Conservation (phyloP, 2,113 vertebrate species). For the Hoplias malabaricus region DNA sequence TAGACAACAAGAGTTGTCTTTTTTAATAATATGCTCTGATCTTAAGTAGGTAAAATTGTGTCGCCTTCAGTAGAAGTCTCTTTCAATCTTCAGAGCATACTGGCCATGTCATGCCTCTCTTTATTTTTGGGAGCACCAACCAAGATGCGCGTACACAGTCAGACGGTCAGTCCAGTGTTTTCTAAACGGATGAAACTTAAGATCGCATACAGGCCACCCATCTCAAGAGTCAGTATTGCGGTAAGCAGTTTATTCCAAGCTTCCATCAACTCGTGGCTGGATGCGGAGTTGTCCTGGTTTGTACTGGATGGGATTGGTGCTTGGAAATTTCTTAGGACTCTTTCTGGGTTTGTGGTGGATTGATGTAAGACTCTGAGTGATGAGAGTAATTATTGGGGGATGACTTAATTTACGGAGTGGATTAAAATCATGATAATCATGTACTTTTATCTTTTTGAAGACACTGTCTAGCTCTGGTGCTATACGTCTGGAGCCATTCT, state of each 20-base stretch:
- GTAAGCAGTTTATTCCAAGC: slow-evolving; percentile 58
- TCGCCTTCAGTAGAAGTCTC: slow-evolving; percentile 60
- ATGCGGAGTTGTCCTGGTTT: slow-evolving; percentile 38
- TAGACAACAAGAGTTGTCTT: slow-evolving; percentile 25
- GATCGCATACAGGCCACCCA: slow-evolving; percentile 10
- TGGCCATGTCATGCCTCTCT: slow-evolving; percentile 8
- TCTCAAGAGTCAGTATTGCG: slow-evolving; percentile 64
- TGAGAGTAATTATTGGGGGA: slow-evolving; percentile 7
- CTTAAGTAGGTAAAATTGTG: slow-evolving; percentile 27
- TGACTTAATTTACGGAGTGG: slow-evolving; percentile 2
- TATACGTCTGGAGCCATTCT: slow-evolving; percentile 43
- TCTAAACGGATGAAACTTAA: slow-evolving; percentile 24
- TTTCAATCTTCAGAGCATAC: slow-evolving; percentile 49
- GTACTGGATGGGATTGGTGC: neutral
- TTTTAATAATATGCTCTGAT: neutral
- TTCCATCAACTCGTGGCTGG: slow-evolving; percentile 38
- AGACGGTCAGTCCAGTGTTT: slow-evolving; percentile 72
- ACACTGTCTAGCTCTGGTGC: slow-evolving; percentile 2
- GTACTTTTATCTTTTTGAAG: too few relatives aligned
- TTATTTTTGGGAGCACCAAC: neutral
- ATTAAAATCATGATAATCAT: slow-evolving; percentile 18
- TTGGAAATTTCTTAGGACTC: neutral
- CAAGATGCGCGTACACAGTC: slow-evolving; percentile 52
- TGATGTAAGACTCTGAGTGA: slow-evolving; percentile 38
- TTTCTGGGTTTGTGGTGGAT: slow-evolving; percentile 1